Base-by-base conservation (phyloP, 2,888 invertebrate species). In the Clitarchus hookeri region DNA sequence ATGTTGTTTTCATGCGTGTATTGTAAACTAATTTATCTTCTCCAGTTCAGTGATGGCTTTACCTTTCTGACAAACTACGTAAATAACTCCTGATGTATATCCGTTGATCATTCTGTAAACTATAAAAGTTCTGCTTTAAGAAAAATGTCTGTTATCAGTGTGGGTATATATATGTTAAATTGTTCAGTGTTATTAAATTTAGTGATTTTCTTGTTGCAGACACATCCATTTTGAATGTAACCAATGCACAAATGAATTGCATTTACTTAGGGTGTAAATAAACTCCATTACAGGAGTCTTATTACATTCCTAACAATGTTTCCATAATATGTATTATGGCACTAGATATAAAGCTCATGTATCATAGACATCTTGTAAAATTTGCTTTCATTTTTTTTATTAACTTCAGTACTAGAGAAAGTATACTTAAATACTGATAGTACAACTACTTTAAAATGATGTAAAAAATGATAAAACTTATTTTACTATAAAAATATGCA, bases 191-290 rank as follows among this genome's bases (percentile, higher is more conserved):
- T 65, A 65, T 65, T 65, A 8, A 0, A 65, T 65, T 65, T 16
- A 16, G 8, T 65, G n/a, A 11, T 23, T 8, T 65, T 19, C 65
- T n/a, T 65, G 65, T n/a, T 65, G 65, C 0, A 65, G 11, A 9
- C 1, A 65, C n/a, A n/a, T 65, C 65, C 65, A 65, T 65, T 65
- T 65, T 11, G 8, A 65, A 65, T 65, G 65, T 65, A 65, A 65
- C n/a, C 65, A 65, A 65, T 65, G 65, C 65, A 65, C 65, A 23
- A 23, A 65, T 65, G 65, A 65, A 65, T 65, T 65, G 65, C 65
- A 65, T 16, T 65, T 65, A 65, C 23, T 65, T n/a, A 65, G 65
- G n/a, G 65, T 65, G 65, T 65, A 19, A 65, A 65, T 65, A 65
- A 65, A 65, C 65, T 65, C 48, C 65, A 65, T 65, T n/a, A 6